These are phyloP conservation scores for Chloroceryle amazona DNA, from an alignment of 2,797 vertebrate genomes.

Conservation along the genomic window DNA sequence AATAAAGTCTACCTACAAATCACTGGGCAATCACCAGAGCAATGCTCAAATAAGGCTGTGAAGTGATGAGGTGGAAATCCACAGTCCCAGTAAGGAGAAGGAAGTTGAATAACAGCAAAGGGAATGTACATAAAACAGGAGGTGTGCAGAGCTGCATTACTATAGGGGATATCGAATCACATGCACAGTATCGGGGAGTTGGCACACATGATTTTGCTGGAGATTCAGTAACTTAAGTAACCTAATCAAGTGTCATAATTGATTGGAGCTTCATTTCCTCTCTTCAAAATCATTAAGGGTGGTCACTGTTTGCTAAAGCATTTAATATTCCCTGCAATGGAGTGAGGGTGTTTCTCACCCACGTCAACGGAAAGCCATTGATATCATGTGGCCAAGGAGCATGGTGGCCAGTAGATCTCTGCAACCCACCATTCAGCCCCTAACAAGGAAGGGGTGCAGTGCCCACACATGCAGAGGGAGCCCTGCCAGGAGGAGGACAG, in stretches of 20 bases:
- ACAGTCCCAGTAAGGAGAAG: fast-evolving
- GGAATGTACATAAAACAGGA: background rate
- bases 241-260: slow-evolving; percentile 78
- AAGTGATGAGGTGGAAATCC: background rate
- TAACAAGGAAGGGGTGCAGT: slow-evolving; percentile 75
- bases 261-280: slow-evolving; percentile 80
- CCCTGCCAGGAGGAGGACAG: slow-evolving; percentile 76
- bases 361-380: slow-evolving; percentile 79
- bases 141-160: slow-evolving; percentile 4
- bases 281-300: slow-evolving; percentile 73
- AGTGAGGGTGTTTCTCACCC: slow-evolving; percentile 78
- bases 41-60: background rate
- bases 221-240: slow-evolving; percentile 72
- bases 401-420: slow-evolving; percentile 60
- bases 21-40: background rate
- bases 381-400: slow-evolving; percentile 77
- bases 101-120: background rate
- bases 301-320: slow-evolving; percentile 79
- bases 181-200: background rate
- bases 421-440: background rate
- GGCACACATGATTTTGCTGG: slow-evolving; percentile 65
- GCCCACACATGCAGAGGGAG: slow-evolving; percentile 76
- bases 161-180: slow-evolving; percentile 12
- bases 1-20: background rate
- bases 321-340: slow-evolving; percentile 80